Evolutionary conservation across 2,888 invertebrate genomes (phyloP), one percentile per base, ranked within the genome.

Genomic region (Hirtodrosophila cameraria): DNA sequence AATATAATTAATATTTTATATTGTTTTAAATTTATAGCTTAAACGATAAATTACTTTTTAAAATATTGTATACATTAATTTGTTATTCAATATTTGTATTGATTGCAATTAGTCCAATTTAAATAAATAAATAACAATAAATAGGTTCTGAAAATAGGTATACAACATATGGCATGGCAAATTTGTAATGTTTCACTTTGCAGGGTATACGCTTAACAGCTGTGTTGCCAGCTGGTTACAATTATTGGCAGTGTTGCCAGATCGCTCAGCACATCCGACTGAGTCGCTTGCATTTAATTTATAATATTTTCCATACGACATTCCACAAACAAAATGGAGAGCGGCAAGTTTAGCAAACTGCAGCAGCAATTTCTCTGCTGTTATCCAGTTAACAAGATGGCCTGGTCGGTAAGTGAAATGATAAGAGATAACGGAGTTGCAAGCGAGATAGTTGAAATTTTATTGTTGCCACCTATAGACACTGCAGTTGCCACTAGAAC

Each of bases 321-420:
- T 36, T 53, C 23, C n/a, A n/a, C n/a, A n/a, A n/a, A 1, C 13
- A 43, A 15, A 11, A 70, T 71, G 69, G 66, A 60, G 8, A 33
- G 45, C 45, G 62, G 52, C 6, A 76, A 75, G 36, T 59, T 79
- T 20, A 43, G 35, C 0, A 76, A 75, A 36, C 41, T 89, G 36
- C 75, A 75, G 20, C 76, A 75, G 38, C 88, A 90, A 70, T 90
- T 90, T 31, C 67, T 91, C 0, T 89, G 88, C 33, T 88, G 90
- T 42, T 88, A 83, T 59, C 87, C 89, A 2, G 39, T 90, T 0
- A 83, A 85, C 3, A 83, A 83, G 43, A 84, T 90, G 41, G 69
- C 80, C 36, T 90, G 80, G 72, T 65, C 63, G 63, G 76, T 75
- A 39, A 53, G 80, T 75, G n/a, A n/a, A n/a, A n/a, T n/a, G n/a